Evolutionary conservation across 2,888 invertebrate species (phyloP).

Genomic region (Limenitis camilla): DNA sequence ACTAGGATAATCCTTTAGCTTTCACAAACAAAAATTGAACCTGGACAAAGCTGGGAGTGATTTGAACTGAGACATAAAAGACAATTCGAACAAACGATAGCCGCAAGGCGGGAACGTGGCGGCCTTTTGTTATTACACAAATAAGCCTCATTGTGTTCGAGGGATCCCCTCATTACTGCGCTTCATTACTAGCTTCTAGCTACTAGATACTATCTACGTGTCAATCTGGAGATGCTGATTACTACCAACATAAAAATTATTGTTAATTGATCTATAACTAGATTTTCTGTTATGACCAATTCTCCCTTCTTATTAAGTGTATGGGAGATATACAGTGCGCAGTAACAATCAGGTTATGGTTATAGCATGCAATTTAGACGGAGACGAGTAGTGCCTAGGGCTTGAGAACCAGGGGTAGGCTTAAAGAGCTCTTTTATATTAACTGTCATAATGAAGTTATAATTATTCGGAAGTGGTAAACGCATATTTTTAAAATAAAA

Average conservation of each 20-base stretch:
- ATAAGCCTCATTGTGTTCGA: slow-evolving; percentile 51
- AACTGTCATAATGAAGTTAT: too few relatives aligned
- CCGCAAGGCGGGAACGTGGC: slow-evolving; percentile 33
- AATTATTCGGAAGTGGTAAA: too few relatives aligned
- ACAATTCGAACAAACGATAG: slow-evolving; percentile 17
- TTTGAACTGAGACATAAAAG: slow-evolving; percentile 12
- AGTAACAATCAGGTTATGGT: too few relatives aligned
- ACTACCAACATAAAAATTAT: background rate
- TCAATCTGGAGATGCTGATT: slow-evolving; percentile 13
- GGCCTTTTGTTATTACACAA: slow-evolving; percentile 36
- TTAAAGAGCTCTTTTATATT: too few relatives aligned
- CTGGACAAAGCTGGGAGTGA: slow-evolving; percentile 6
- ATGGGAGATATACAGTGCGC: too few relatives aligned
- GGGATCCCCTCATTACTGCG: slow-evolving; percentile 33
- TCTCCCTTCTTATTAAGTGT: too few relatives aligned
- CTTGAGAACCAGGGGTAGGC: too few relatives aligned
- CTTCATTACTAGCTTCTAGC: slow-evolving; percentile 16
- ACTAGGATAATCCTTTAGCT: too few relatives aligned
- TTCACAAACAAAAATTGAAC: background rate
- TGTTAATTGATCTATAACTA: background rate
- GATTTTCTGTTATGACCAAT: too few relatives aligned
- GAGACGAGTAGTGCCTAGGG: too few relatives aligned
- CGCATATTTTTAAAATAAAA: too few relatives aligned
- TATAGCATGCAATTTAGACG: too few relatives aligned
- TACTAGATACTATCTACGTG: slow-evolving; percentile 1